Percentiles rank a stretch among this genome's conserved stretches.
Evolutionary conservation across 2,113 vertebrate genomes (phyloP).

Genomic region (Scolopax mira): DNA sequence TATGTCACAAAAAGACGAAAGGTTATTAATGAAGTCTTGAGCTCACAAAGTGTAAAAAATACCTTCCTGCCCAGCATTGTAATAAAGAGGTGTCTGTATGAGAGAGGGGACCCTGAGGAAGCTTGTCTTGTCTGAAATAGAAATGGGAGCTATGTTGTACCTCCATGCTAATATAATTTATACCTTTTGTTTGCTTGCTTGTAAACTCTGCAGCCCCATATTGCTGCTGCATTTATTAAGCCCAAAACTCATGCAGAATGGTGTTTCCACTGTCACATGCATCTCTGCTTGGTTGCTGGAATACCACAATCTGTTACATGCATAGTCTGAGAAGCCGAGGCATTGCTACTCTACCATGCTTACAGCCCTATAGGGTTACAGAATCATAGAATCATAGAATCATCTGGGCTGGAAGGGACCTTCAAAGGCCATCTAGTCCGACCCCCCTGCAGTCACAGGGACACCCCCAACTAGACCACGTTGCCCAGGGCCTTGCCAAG

Average conservation of each 20-base stretch:
- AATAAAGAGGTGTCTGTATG: not conserved
- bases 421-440: no score
- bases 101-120: not conserved
- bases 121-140: not conserved
- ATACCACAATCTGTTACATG: not conserved
- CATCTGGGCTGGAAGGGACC: no score
- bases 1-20: not conserved
- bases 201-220: not conserved
- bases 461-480: no score
- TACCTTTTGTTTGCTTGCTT: not conserved
- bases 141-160: not conserved
- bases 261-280: not conserved
- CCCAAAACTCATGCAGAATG: not conserved
- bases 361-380: not conserved
- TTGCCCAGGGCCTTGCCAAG: no score
- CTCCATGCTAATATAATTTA: not conserved
- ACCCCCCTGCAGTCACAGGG: no score
- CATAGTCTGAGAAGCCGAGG: not conserved
- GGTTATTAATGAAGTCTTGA: not conserved
- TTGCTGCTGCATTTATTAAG: fast-evolving
- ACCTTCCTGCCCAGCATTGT: not conserved
- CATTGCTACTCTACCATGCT: not conserved
- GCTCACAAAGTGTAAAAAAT: not conserved
- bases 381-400: no score
- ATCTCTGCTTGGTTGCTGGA: not conserved